Evolutionary conservation across 2,888 invertebrate genomes (phyloP).

Genomic region (Adineta ricciae): DNA sequence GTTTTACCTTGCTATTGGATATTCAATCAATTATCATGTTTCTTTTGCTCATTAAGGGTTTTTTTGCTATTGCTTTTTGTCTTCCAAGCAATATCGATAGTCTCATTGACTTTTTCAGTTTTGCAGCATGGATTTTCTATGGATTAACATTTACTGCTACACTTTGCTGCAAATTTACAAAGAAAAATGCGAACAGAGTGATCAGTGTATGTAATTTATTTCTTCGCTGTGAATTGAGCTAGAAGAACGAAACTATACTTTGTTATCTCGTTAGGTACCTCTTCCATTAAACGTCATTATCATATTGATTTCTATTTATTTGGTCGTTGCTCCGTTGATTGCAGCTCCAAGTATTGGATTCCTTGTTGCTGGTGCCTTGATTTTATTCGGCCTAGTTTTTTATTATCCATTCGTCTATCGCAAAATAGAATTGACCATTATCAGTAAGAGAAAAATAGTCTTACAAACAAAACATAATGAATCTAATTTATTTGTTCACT

Average conservation of each 20-base stretch:
- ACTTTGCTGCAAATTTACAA: neutral
- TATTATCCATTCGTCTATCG: constrained; percentile 20
- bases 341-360: neutral
- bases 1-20: neutral
- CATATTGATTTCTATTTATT: neutral
- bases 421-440: neutral
- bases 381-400: neutral
- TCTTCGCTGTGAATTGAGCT: no score
- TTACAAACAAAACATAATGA: neutral
- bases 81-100: neutral
- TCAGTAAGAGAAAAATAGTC: neutral
- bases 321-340: neutral
- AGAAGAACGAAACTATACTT: neutral
- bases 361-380: neutral
- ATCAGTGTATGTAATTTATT: neutral
- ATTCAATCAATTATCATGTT: neutral
- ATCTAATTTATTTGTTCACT: neutral
- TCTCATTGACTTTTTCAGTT: neutral
- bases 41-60: neutral
- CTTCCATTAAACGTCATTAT: neutral
- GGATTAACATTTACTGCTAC: neutral
- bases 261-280: neutral
- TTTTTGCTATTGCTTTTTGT: neutral
- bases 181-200: neutral
- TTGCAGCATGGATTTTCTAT: constrained; percentile 1